Conservation (phyloP, 2,888 invertebrate genomes). For the Leucozona laternaria region DNA sequence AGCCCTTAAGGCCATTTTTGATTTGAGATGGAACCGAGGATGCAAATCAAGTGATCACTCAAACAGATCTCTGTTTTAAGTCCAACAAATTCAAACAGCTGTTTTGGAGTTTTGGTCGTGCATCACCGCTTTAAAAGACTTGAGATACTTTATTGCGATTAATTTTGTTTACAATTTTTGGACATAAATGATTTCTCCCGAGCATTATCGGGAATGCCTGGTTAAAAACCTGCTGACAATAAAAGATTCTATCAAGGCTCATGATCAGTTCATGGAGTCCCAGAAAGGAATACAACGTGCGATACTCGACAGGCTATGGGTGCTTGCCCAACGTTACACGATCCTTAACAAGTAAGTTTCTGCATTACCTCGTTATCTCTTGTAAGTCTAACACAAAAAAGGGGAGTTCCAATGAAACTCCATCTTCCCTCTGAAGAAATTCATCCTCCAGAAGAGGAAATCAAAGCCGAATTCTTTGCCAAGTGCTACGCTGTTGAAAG, state of each 20-base stretch:
- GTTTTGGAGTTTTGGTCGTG: too few species aligned
- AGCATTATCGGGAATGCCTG: conserved; percentile 3
- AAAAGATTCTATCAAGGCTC: conserved; percentile 7
- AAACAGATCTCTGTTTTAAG: too few species aligned
- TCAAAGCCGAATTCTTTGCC: conserved; percentile 29
- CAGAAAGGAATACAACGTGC: conserved; percentile 24
- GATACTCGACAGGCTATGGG: conserved; percentile 32
- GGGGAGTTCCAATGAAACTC: conserved; percentile 19
- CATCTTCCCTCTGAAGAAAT: conserved; percentile 1
- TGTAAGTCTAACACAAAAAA: not conserved
- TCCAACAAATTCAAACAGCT: too few species aligned
- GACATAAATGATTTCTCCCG: not conserved
- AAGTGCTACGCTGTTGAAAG: conserved; percentile 9
- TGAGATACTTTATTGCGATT: too few species aligned
- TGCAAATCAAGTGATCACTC: too few species aligned
- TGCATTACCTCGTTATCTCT: not conserved
- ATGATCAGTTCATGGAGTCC: conserved; percentile 1
- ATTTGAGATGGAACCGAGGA: too few species aligned
- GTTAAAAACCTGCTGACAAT: not conserved
- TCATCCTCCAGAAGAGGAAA: conserved; percentile 30
- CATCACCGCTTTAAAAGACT: too few species aligned
- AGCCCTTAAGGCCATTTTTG: too few species aligned
- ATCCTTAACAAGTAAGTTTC: conserved; percentile 34
- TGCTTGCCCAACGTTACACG: conserved; percentile 42
- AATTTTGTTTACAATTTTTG: too few species aligned